A percentile compares a stretch with the other conserved stretches of the same genome.
Evolutionary conservation across 2,888 invertebrate genomes (phyloP).

Genomic region (Drosophila kanekoi): DNA sequence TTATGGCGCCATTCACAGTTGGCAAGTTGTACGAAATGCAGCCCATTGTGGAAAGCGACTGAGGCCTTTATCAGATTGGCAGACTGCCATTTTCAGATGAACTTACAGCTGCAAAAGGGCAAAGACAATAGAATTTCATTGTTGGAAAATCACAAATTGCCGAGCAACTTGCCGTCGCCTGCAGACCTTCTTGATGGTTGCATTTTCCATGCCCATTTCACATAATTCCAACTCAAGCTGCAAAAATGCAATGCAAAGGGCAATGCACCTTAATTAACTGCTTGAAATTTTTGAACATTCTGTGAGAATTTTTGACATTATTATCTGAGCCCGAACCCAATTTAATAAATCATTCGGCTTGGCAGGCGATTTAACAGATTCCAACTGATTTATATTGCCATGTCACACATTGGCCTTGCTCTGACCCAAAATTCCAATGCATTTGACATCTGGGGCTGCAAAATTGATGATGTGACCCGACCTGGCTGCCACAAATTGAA

Average conservation of each 20-base stretch:
- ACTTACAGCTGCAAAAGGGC: conserved; percentile 17
- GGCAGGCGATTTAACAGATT: conserved; percentile 52
- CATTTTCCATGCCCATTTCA: conserved; percentile 20
- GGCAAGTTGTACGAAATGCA: conserved; percentile 16
- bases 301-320: conserved; percentile 18
- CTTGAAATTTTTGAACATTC: conserved; percentile 1
- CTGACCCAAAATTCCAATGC: conserved; percentile 65
- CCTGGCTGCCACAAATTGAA: conserved; percentile 28
- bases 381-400: conserved; percentile 49
- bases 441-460: conserved; percentile 66
- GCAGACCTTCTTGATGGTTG: conserved; percentile 20
- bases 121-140: conserved; percentile 67
- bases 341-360: conserved; percentile 67
- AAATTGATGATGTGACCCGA: conserved; percentile 64
- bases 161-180: conserved; percentile 13
- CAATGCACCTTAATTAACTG: conserved; percentile 44
- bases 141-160: conserved; percentile 69
- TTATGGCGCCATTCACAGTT: conserved; percentile 55
- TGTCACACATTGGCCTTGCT: conserved; percentile 48
- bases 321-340: conserved; percentile 30
- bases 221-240: conserved; percentile 6
- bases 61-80: conserved; percentile 53
- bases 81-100: conserved; percentile 56
- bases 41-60: conserved; percentile 29
- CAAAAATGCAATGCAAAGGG: conserved; percentile 18